These are phyloP conservation scores for Balaeniceps rex DNA, from an alignment of 2,113 vertebrate genomes.

Conservation along the genomic window DNA sequence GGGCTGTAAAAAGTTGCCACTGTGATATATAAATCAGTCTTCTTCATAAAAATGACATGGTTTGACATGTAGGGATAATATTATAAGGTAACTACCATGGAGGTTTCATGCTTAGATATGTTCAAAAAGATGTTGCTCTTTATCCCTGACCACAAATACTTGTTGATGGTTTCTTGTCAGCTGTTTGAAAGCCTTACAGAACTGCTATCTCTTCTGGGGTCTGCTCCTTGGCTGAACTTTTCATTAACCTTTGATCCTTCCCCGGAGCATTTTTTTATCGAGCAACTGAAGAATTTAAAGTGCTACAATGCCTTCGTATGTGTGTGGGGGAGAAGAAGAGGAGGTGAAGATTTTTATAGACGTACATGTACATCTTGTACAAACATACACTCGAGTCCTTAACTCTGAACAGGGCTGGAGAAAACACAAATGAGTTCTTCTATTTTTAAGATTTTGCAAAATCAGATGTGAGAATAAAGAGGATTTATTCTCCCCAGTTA, in stretches of 20 bases:
- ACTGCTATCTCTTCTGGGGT: constrained; percentile 25
- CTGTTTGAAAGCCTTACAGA: constrained; percentile 38
- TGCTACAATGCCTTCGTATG: background rate
- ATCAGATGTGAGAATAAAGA: background rate
- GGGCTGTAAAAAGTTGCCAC: constrained; percentile 22
- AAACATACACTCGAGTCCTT: background rate
- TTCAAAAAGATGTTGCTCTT: constrained; percentile 60
- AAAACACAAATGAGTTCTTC: background rate
- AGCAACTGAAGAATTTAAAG: background rate
- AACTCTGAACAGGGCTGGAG: background rate
- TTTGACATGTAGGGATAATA: constrained; percentile 26
- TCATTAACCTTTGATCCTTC: constrained; percentile 52
- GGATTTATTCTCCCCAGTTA: background rate
- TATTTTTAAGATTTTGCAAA: background rate
- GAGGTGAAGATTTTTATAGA: constrained; percentile 21
- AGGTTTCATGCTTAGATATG: constrained; percentile 45
- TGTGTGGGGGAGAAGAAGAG: background rate
- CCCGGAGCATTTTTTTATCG: background rate
- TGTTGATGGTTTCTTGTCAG: constrained; percentile 59
- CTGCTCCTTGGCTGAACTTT: constrained; percentile 44
- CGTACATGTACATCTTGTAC: background rate
- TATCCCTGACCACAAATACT: constrained; percentile 53
- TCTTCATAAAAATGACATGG: constrained; percentile 33
- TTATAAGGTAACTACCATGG: constrained; percentile 33
- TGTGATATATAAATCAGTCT: constrained; percentile 45